Conservation (phyloP, 2,888 invertebrate genomes). For the Megaustenia siamemsis region DNA sequence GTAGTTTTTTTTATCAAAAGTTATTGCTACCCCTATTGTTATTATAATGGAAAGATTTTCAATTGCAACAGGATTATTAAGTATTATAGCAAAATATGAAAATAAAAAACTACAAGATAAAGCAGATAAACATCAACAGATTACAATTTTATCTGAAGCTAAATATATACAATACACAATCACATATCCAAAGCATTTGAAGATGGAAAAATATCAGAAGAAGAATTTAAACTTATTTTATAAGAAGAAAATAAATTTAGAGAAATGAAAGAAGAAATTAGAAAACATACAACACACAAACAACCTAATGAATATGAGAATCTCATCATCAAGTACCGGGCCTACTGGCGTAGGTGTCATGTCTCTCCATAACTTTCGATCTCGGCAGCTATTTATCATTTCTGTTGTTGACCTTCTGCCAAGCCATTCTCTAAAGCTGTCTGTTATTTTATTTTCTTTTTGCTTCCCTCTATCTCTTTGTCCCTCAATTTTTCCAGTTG, state of each 20-base stretch:
- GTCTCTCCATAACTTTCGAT: too few species aligned
- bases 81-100: constrained; percentile 9
- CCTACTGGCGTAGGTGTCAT: too few species aligned
- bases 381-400: too few species aligned
- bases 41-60: too few species aligned
- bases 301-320: not conserved
- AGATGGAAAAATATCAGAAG: constrained; percentile 20
- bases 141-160: constrained; percentile 6
- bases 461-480: too few species aligned
- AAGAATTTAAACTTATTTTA: constrained; percentile 34
- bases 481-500: too few species aligned
- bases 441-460: too few species aligned
- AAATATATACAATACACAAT: constrained; percentile 23
- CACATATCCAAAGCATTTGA: constrained; percentile 14
- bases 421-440: too few species aligned
- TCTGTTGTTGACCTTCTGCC: too few species aligned
- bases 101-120: constrained; percentile 31
- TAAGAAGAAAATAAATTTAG: constrained; percentile 29
- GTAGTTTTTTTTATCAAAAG: not conserved
- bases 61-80: not conserved
- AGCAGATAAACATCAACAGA: constrained; percentile 16
- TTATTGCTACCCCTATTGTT: constrained; percentile 7
- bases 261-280: constrained; percentile 28
- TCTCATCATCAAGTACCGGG: too few species aligned
- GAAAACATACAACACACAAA: not conserved